Evolutionary conservation across 2,797 vertebrate species (phyloP).

Genomic region (Eulemur albifrons): DNA sequence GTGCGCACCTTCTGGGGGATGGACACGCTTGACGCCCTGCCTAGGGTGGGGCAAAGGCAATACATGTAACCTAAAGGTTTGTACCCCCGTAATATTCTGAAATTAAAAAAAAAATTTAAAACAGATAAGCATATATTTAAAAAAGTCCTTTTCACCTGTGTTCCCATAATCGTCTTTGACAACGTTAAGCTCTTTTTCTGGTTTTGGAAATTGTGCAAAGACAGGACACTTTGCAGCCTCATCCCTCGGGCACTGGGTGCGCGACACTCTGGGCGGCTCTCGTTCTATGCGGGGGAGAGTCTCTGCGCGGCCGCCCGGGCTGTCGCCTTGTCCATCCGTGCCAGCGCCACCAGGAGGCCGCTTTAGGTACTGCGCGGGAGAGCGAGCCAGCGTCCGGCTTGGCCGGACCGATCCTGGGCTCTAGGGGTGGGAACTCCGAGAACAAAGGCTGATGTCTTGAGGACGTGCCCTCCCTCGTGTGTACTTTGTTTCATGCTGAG

Average conservation of each 20-base stretch:
- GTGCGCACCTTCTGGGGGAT: no score
- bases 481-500: background rate
- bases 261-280: accelerated
- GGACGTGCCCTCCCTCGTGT: no score
- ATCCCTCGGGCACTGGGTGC: background rate
- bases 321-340: no score
- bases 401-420: background rate
- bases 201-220: background rate
- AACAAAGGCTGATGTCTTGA: background rate
- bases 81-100: no score
- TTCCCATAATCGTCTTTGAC: background rate
- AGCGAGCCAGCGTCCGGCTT: background rate
- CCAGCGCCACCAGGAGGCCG: background rate
- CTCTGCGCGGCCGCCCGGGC: background rate
- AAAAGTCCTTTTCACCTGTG: background rate
- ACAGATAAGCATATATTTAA: no score
- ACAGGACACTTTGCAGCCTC: background rate
- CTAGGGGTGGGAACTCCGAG: no score
- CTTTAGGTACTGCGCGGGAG: background rate
- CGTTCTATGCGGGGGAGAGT: accelerated
- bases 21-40: no score
- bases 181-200: background rate
- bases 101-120: no score
- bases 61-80: no score
- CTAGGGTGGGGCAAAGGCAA: no score